Evolutionary conservation across 2,113 vertebrate species (phyloP).

Genomic region (Lipotes vexillifer): DNA sequence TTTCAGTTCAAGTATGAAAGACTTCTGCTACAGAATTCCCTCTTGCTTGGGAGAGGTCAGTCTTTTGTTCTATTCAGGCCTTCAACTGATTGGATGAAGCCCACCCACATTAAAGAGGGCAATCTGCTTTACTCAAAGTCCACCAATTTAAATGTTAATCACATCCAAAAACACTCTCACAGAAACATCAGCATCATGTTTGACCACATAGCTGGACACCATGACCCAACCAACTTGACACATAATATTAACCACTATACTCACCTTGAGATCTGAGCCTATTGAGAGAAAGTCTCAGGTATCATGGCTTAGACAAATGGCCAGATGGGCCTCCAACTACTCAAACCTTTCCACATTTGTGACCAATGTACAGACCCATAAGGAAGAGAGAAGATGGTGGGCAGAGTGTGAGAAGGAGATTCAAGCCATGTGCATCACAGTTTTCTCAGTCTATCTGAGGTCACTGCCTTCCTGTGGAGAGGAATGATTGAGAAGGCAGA

Average conservation of each 20-base stretch:
- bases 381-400: not conserved
- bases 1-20: not conserved
- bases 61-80: not conserved
- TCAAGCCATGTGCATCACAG: accelerated
- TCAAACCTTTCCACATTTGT: not conserved
- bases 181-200: not conserved
- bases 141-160: not conserved
- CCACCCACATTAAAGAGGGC: not conserved
- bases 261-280: not conserved
- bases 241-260: not conserved
- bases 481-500: not conserved
- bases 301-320: not conserved
- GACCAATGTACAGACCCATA: accelerated
- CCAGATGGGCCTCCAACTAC: not conserved
- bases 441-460: not conserved
- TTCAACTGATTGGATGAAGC: not conserved
- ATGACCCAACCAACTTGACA: not conserved
- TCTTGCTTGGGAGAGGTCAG: not conserved
- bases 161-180: not conserved
- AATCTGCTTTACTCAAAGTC: not conserved
- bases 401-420: not conserved
- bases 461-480: not conserved
- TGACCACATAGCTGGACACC: not conserved
- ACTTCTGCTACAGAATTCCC: not conserved
- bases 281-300: not conserved